These are phyloP conservation scores for Poecilus cupreus DNA, from an alignment of 2,888 invertebrate genomes.

Conservation along the genomic window DNA sequence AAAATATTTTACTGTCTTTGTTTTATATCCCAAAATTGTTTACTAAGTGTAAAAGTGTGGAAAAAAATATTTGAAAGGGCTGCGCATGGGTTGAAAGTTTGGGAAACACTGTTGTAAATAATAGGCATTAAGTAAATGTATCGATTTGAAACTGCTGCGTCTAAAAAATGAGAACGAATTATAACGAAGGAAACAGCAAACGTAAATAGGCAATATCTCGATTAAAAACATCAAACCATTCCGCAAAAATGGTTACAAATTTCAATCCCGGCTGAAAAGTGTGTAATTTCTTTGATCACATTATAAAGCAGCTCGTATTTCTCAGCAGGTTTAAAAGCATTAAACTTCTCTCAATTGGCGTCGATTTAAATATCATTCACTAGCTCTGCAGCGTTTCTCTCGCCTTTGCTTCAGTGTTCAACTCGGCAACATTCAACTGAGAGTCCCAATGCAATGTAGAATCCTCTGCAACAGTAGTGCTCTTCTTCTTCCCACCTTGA, in stretches of 20 bases:
- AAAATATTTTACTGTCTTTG: too few species aligned
- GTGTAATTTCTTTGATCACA: not conserved
- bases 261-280: not conserved
- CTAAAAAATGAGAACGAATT: too few species aligned
- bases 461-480: slow-evolving; percentile 14
- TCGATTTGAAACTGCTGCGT: too few species aligned
- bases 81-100: too few species aligned
- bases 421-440: not conserved
- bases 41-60: too few species aligned
- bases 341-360: slow-evolving; percentile 28
- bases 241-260: too few species aligned
- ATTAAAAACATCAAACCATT: not conserved
- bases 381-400: not conserved
- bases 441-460: not conserved
- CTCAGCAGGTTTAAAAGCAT: slow-evolving; percentile 26
- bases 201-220: too few species aligned
- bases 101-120: too few species aligned
- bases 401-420: not conserved
- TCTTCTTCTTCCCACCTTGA: not conserved
- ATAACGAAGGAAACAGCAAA: too few species aligned
- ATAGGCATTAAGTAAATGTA: too few species aligned
- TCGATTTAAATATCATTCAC: slow-evolving; percentile 31
- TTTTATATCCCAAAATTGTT: too few species aligned
- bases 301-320: slow-evolving; percentile 34
- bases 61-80: too few species aligned